Base-by-base conservation (phyloP, 2,113 vertebrate genomes). In the Phaethon lepturus region DNA sequence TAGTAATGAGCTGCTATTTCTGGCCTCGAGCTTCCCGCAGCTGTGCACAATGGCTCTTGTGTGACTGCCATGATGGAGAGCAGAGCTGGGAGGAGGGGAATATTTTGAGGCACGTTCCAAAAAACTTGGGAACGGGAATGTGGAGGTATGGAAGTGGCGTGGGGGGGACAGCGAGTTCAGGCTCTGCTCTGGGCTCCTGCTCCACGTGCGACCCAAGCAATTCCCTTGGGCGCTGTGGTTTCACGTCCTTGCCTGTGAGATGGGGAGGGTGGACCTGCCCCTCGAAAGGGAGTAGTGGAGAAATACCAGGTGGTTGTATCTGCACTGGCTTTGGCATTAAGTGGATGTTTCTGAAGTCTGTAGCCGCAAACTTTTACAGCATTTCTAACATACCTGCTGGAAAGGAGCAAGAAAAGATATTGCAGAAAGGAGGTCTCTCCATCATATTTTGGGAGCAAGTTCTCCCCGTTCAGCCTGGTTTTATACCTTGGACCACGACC, bases 1-100 rank as follows among this genome's bases (percentile, higher is more conserved):
- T 44, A 52, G 74, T 49, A 17, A 90, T 11, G 49, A 96, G 85
- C 90, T 96, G 93, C 90, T 92, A 1, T 82, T 82, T 73, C 71
- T 93, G 85, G 67, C 75, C 74, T 72, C 0, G 1, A 82, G 74
- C 81, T 86, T 80, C 85, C 77, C 2, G 0, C 72, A 86, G 93
- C 85, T 96, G 78, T 68, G 90, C 69, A 20, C 0, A 3, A n/a
- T 72, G 90, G 58, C 85, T 85, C 71, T 78, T 5, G 19, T 80
- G 92, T 50, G 68, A 45, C 84, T 93, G 86, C 75, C 0, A 1
- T 1, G 16, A 11, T 47, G 31, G 50, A 44, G 50, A 67, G 92
- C 67, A 42, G 59, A n/a, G 82, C 31, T 3, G 40, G 20, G 35
- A 60, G 66, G 28, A n/a, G 68, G 13, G 42, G 14, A 62, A 2